phyloP scores from a whole-genome alignment of 2,888 invertebrate species.

The Sisyra nigra region DNA sequence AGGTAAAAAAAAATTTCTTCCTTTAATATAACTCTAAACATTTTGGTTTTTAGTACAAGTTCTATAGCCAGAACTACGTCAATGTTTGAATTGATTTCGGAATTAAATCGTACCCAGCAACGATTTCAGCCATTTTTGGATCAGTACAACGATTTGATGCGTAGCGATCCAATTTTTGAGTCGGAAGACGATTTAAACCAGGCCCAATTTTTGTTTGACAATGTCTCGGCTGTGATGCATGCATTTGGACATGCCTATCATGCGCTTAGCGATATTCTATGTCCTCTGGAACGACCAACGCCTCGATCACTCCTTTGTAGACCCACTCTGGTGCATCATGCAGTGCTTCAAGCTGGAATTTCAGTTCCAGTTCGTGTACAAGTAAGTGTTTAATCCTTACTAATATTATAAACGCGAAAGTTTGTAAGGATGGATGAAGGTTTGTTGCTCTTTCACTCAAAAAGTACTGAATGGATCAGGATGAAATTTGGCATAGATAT shows the following conservation, averaged over 20 bases:
- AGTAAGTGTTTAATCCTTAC: constrained; percentile 18
- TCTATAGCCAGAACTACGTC: constrained; percentile 28
- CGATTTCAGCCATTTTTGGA: constrained; percentile 50
- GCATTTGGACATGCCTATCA: constrained; percentile 80
- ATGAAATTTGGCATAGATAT: no score
- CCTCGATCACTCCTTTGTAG: constrained; percentile 54
- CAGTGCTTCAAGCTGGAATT: constrained; percentile 45
- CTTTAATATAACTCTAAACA: no score
- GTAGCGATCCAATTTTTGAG: constrained; percentile 38
- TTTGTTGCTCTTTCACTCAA: no score
- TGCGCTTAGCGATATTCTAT: constrained; percentile 70
- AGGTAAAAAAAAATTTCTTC: no score
- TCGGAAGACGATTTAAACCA: constrained; percentile 26
- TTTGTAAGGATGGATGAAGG: no score
- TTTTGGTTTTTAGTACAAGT: not conserved
- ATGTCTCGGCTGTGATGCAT: constrained; percentile 68
- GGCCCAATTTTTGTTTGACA: constrained; percentile 51
- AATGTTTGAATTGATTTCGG: constrained; percentile 38
- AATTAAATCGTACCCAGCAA: constrained; percentile 32
- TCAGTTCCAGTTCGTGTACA: constrained; percentile 46
- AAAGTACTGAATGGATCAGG: no score
- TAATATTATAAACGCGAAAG: not conserved
- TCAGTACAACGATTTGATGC: constrained; percentile 42
- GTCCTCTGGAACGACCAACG: constrained; percentile 47
- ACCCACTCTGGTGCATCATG: constrained; percentile 55